Evolutionary conservation across 2,797 vertebrate species (phyloP).

Genomic region (Diplodus sargus): DNA sequence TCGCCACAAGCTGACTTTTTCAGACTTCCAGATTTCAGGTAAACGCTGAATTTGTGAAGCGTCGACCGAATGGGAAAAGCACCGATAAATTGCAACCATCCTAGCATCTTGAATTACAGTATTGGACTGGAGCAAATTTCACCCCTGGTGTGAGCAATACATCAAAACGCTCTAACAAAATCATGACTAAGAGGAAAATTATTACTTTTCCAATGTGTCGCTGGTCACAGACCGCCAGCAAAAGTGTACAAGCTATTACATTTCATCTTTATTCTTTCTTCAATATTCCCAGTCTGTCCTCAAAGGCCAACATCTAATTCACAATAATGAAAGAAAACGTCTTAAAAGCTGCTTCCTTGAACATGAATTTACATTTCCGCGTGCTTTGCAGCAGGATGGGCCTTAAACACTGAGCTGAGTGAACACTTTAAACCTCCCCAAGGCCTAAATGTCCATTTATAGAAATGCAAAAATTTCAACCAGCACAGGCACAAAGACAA

Average conservation of each 20-base stretch:
- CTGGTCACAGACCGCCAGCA: no score
- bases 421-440: constrained; percentile 10
- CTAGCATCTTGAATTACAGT: background rate
- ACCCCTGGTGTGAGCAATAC: no score
- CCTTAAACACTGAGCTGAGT: constrained; percentile 2
- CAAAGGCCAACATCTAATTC: constrained; percentile 3
- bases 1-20: background rate
- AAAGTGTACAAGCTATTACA: background rate
- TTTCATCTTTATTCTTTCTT: background rate
- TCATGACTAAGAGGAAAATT: background rate
- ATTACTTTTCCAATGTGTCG: background rate
- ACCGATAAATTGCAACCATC: background rate
- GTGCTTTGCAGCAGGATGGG: background rate
- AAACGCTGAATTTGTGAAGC: no score
- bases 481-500: constrained; percentile 23
- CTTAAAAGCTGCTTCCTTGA: background rate
- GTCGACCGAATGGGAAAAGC: no score
- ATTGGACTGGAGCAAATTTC: background rate
- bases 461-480: constrained; percentile 28
- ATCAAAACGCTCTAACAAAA: background rate
- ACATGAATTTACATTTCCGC: background rate
- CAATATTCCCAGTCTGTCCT: background rate
- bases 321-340: background rate
- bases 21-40: no score
- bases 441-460: constrained; percentile 44